Evolutionary conservation across 1,140 invertebrate species (phyloP).

Genomic region (Macrostomum lignano): DNA sequence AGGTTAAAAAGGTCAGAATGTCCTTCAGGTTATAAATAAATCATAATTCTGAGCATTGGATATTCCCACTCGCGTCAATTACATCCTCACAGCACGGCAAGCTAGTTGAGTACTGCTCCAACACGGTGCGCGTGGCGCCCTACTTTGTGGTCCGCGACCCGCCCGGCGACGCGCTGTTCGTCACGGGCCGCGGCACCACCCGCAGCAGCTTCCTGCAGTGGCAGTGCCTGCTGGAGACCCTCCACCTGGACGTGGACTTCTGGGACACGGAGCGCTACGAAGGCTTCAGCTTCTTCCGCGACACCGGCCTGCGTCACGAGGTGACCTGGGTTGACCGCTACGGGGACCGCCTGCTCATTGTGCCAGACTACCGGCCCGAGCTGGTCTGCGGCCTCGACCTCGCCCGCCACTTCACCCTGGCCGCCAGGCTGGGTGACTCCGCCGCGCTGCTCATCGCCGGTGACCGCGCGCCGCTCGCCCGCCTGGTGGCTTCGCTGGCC

Average conservation of each 20-base stretch:
- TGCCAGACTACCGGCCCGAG: neutral
- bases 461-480: no score
- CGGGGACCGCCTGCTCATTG: neutral
- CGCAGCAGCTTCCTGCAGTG: neutral
- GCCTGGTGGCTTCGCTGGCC: no score
- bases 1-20: no score
- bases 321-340: conserved; percentile 3
- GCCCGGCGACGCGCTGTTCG: conserved; percentile 2
- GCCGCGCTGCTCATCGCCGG: no score
- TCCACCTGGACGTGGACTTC: neutral
- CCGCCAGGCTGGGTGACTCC: no score
- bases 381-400: neutral
- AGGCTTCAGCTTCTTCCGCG: neutral
- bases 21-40: no score
- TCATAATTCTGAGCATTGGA: no score
- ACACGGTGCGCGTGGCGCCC: neutral
- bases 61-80: no score
- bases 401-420: neutral
- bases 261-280: conserved; percentile 1
- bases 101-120: neutral
- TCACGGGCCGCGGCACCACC: neutral
- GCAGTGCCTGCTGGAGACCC: neutral
- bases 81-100: neutral
- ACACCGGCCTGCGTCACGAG: neutral
- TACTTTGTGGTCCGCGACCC: neutral